Evolutionary conservation across 2,113 vertebrate genomes (phyloP).

Genomic region (Salminus brasiliensis): DNA sequence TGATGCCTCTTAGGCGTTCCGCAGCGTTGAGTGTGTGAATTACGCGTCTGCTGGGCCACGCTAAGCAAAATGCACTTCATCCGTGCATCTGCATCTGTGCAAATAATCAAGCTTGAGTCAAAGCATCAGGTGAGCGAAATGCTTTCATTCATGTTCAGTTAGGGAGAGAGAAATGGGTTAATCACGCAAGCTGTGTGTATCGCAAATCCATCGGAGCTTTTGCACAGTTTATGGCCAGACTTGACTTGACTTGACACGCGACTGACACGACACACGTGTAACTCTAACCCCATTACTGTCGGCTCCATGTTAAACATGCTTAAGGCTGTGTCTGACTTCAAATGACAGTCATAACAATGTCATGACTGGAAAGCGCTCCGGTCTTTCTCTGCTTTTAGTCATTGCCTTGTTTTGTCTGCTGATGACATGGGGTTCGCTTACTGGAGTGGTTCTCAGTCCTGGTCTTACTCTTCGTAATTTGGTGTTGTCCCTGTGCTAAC

Average conservation of each 20-base stretch:
- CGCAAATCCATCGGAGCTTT: slow-evolving; percentile 20
- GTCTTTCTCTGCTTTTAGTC: slow-evolving; percentile 34
- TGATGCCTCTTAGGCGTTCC: not conserved
- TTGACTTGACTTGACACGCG: slow-evolving; percentile 2
- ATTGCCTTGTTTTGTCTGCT: not conserved
- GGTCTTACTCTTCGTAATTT: not conserved
- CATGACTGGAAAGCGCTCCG: not conserved
- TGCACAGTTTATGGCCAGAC: slow-evolving; percentile 18
- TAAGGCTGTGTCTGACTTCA: slow-evolving; percentile 18
- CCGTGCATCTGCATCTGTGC: not conserved
- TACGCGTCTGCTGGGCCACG: not conserved
- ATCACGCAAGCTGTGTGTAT: not conserved
- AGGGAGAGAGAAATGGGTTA: not conserved
- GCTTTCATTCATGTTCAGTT: not conserved
- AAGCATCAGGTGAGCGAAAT: not conserved
- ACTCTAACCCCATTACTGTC: slow-evolving; percentile 17
- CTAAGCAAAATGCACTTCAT: not conserved
- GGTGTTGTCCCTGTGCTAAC: too few species aligned
- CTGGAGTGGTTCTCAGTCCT: not conserved
- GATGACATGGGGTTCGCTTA: slow-evolving; percentile 7
- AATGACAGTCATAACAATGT: slow-evolving; percentile 26
- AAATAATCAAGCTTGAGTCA: not conserved
- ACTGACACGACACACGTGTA: not conserved
- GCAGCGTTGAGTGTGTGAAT: not conserved
- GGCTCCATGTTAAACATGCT: slow-evolving; percentile 25